Evolutionary conservation across 2,797 vertebrate species (phyloP), one percentile per base, ranked within the genome.

Genomic region (Anguilla marmorata): DNA sequence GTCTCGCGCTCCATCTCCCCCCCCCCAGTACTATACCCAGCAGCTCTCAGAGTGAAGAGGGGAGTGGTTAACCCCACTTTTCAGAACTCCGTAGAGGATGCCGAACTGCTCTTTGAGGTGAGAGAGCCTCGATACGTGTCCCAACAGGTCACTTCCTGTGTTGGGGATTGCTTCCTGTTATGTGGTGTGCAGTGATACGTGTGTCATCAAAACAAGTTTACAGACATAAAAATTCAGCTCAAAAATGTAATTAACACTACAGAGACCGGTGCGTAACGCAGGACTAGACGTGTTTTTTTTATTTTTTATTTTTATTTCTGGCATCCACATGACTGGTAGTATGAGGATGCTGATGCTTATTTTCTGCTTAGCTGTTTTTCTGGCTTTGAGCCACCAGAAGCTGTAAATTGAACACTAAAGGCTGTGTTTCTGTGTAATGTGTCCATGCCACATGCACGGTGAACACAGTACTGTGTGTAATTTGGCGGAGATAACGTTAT

Each of bases 41-140:
- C 96, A 83, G 97, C 97, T 58, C 93, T 95, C 8, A 92, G 97
- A 89, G 92, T 97, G 80, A 98, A 96, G 92, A 96, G 97, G 6
- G 97, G 94, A 0, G 94, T 97, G 45, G 48, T 97, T 86, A 96
- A 97, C 90, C 98, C 97, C 0, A 91, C 97, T 5, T 95, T 99
- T 91, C 98, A 98, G 93, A 96, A 79, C 84, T 97, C 98, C 0
- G 89, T 96, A 92, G 95, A 98, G 76, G 98, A 99, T 0, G 95
- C 96, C 86, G 94, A 97, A 66, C 94, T 99, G 92, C 96, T 99
- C 33, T 99, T 96, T 63, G 98, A 99, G 97, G 98, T 99, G 91
- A 91, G 95, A 76, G 2, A 76, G 33, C 72, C 72, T 27, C 1
- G 33, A 16, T 37, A 1, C 5, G 21, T n/a, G 21, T n/a, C 3